These are phyloP conservation scores for Philonicus albiceps DNA, from an alignment of 2,888 invertebrate species.

Conservation along the genomic window DNA sequence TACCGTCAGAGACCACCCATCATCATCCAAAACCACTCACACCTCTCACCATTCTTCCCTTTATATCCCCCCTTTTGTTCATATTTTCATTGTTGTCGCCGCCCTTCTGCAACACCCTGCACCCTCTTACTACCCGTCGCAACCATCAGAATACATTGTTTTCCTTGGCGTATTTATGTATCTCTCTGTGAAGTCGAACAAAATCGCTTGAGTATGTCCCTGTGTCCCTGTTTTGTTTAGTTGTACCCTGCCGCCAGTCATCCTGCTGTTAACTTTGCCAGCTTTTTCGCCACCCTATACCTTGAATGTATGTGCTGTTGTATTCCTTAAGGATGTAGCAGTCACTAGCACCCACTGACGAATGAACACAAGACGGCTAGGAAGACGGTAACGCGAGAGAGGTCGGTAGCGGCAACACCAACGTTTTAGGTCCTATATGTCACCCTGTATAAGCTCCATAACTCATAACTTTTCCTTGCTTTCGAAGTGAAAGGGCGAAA, in stretches of 20 bases:
- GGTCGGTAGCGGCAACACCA: background rate
- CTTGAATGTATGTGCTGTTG: background rate
- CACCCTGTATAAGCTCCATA: background rate
- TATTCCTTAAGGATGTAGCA: background rate
- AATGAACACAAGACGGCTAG: background rate
- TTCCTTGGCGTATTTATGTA: background rate
- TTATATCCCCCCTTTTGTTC: background rate
- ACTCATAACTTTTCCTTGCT: constrained; percentile 22
- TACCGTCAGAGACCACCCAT: background rate
- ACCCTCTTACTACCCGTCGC: background rate
- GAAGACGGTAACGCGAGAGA: background rate
- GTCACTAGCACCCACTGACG: background rate
- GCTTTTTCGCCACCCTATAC: background rate
- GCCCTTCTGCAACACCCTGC: background rate
- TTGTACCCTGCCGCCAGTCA: background rate
- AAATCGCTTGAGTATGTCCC: background rate
- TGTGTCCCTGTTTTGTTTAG: background rate
- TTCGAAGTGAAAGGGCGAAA: constrained; percentile 32
- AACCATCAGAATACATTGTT: background rate
- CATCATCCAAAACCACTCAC: background rate
- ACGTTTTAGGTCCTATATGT: background rate
- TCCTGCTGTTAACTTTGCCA: background rate
- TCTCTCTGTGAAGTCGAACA: background rate
- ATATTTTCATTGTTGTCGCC: constrained; percentile 19
- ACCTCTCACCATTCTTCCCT: background rate